Conservation (phyloP, 2,888 invertebrate species). For the Nesidiocoris tenuis region DNA sequence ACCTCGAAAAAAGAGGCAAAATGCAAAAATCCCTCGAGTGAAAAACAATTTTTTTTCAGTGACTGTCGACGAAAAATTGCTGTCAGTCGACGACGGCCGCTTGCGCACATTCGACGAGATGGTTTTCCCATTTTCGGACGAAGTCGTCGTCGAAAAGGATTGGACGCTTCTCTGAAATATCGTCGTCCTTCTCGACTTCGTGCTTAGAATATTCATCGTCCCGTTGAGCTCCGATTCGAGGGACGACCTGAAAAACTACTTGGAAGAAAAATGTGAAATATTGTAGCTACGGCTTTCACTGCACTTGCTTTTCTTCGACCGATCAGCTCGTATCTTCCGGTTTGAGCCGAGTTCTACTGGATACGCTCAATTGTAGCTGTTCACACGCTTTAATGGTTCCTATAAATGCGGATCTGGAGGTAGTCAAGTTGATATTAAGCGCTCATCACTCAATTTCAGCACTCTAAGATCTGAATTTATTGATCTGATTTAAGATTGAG, state of each 20-base stretch:
- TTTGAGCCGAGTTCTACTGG: too few species aligned
- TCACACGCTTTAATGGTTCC: too few species aligned
- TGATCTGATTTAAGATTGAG: too few species aligned
- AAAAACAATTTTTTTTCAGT: slow-evolving; percentile 52
- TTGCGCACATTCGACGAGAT: slow-evolving; percentile 38
- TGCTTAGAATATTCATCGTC: slow-evolving; percentile 20
- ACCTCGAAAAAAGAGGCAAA: too few species aligned
- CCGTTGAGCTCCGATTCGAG: slow-evolving; percentile 14
- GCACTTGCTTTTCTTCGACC: background rate
- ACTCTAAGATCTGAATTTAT: too few species aligned
- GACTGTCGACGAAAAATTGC: slow-evolving; percentile 53
- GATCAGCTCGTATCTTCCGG: background rate
- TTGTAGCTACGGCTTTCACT: slow-evolving; percentile 10
- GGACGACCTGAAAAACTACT: slow-evolving; percentile 30
- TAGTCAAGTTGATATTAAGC: too few species aligned
- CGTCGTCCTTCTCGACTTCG: slow-evolving; percentile 32
- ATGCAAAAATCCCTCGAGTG: too few species aligned
- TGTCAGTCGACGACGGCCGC: slow-evolving; percentile 49
- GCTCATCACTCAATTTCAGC: too few species aligned
- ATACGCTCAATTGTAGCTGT: too few species aligned
- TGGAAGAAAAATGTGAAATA: slow-evolving; percentile 29
- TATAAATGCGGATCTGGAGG: too few species aligned
- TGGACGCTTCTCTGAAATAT: slow-evolving; percentile 46
- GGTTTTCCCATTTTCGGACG: slow-evolving; percentile 44
- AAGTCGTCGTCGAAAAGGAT: slow-evolving; percentile 46